Evolutionary conservation across 1,140 invertebrate species (phyloP).

Genomic region (Bombus waltoni): DNA sequence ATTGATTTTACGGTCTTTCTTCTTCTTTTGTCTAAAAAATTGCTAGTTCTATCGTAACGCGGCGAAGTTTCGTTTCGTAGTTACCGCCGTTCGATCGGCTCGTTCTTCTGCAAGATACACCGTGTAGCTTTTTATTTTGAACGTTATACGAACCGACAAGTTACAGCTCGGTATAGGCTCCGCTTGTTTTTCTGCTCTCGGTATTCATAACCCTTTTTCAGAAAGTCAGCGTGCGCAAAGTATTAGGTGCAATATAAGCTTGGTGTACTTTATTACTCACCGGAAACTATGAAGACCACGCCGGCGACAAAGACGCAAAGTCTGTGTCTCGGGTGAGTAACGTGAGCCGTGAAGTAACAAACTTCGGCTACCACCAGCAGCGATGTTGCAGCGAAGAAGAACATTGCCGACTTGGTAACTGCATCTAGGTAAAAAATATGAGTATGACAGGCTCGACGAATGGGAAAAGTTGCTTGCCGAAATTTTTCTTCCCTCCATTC

Average conservation of each 20-base stretch:
- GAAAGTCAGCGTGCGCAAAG: not conserved
- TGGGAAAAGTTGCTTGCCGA: conserved; percentile 19
- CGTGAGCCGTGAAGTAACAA: conserved; percentile 85
- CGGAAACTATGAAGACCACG: conserved; percentile 84
- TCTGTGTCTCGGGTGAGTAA: conserved; percentile 81
- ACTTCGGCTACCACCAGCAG: conserved; percentile 86
- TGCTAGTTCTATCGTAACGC: too few species aligned
- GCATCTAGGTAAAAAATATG: conserved; percentile 83
- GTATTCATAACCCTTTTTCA: not conserved
- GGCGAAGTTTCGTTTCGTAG: too few species aligned
- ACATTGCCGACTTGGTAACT: conserved; percentile 87
- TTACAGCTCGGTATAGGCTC: too few species aligned
- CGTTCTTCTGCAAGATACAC: too few species aligned
- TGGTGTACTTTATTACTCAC: conserved; percentile 59
- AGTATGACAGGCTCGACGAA: conserved; percentile 26
- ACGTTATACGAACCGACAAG: not conserved
- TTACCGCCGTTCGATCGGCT: too few species aligned
- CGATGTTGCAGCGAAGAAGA: conserved; percentile 85
- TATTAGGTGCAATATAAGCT: not conserved
- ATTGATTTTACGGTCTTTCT: too few species aligned
- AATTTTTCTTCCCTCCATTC: not conserved
- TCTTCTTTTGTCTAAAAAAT: too few species aligned
- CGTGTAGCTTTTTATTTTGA: not conserved
- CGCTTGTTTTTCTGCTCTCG: not conserved
- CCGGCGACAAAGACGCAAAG: conserved; percentile 87